These are phyloP conservation scores for Maniola jurtina DNA, from an alignment of 1,140 invertebrate genomes.

Conservation along the genomic window DNA sequence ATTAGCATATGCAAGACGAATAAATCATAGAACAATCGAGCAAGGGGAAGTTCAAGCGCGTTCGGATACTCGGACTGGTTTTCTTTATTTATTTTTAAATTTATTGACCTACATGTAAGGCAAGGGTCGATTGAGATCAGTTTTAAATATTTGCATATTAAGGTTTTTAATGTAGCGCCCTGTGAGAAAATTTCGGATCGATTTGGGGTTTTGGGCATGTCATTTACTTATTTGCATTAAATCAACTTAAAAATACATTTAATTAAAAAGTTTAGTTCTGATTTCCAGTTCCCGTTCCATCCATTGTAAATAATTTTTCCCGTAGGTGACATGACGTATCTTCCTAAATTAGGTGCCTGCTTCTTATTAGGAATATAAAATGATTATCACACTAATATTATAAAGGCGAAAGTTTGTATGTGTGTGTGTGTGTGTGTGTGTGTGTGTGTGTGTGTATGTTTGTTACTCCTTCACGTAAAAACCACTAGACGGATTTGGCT, in stretches of 20 bases:
- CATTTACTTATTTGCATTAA: neutral
- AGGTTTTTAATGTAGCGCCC: slow-evolving; percentile 31
- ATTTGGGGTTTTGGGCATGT: slow-evolving; percentile 6
- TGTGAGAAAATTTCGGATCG: slow-evolving; percentile 48
- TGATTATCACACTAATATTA: too few species aligned
- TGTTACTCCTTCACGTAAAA: too few species aligned
- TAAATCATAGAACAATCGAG: slow-evolving; percentile 74
- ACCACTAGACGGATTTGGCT: too few species aligned
- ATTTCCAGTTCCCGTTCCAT: too few species aligned
- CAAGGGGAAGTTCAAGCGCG: slow-evolving; percentile 49
- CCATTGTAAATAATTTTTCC: too few species aligned
- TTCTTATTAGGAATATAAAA: neutral
- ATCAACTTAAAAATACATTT: neutral
- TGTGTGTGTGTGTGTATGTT: too few species aligned
- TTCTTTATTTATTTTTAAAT: slow-evolving; percentile 59
- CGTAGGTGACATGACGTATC: too few species aligned
- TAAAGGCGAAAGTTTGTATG: too few species aligned
- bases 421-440: too few species aligned
- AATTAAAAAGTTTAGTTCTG: neutral
- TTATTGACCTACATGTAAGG: slow-evolving; percentile 62
- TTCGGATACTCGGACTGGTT: slow-evolving; percentile 54
- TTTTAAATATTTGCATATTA: slow-evolving; percentile 69
- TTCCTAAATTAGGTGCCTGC: neutral
- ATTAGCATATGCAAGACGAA: slow-evolving; percentile 65
- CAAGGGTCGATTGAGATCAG: slow-evolving; percentile 46